These are phyloP conservation scores for Drosophila mayri DNA, from an alignment of 1,140 invertebrate genomes.

Conservation along the genomic window DNA sequence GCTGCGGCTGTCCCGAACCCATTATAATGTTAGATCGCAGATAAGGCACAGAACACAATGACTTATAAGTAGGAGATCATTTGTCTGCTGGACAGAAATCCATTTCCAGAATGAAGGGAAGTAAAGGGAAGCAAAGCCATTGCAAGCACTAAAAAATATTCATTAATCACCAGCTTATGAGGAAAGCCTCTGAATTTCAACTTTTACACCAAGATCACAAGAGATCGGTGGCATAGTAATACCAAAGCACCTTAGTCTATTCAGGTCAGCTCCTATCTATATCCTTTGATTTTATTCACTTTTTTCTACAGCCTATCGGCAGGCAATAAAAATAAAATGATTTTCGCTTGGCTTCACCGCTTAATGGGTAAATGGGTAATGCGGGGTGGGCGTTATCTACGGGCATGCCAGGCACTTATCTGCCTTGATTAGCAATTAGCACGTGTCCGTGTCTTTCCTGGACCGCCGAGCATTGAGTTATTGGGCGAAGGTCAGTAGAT, in stretches of 20 bases:
- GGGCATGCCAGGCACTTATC: slow-evolving; percentile 52
- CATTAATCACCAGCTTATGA: slow-evolving; percentile 4
- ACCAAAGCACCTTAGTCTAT: background rate
- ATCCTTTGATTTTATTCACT: background rate
- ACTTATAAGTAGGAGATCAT: slow-evolving; percentile 61
- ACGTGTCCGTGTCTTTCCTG: slow-evolving; percentile 60
- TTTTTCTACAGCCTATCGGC: slow-evolving; percentile 11
- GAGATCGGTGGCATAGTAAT: background rate
- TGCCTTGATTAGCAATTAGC: slow-evolving; percentile 75
- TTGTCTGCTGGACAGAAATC: slow-evolving; percentile 47
- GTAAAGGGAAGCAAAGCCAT: too few species aligned
- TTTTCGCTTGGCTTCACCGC: slow-evolving; percentile 60
- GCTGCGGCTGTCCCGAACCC: background rate
- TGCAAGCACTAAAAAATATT: background rate
- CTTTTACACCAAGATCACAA: background rate
- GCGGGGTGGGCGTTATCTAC: slow-evolving; percentile 16
- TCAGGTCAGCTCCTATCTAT: background rate
- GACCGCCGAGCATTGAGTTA: slow-evolving; percentile 63
- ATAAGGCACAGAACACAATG: slow-evolving; percentile 34
- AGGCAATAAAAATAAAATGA: slow-evolving; percentile 67
- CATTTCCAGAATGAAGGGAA: background rate
- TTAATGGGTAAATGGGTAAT: slow-evolving; percentile 35
- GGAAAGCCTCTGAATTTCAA: background rate
- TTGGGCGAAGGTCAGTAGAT: slow-evolving; percentile 68
- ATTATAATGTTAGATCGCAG: slow-evolving; percentile 36